phyloP scores from a whole-genome alignment of 1,140 invertebrate genomes.

The Drosophila chauvacae region DNA sequence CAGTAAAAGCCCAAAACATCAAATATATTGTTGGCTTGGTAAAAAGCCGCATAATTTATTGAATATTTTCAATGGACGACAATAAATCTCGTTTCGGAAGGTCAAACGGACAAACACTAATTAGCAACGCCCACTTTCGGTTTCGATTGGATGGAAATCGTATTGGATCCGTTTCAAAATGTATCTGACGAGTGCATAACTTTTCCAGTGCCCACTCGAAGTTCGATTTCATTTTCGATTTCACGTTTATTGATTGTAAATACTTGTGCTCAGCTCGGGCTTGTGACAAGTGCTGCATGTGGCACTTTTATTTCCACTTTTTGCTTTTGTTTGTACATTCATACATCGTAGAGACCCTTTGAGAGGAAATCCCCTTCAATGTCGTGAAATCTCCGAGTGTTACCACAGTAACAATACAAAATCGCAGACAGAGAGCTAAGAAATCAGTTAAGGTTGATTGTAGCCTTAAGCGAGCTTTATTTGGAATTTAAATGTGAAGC shows the following conservation, averaged over 20 bases:
- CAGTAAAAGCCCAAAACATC: neutral
- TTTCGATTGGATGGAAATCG: constrained; percentile 18
- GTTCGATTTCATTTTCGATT: constrained; percentile 38
- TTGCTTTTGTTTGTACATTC: constrained; percentile 5
- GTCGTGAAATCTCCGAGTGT: constrained; percentile 24
- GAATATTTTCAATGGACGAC: constrained; percentile 30
- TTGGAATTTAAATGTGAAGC: neutral
- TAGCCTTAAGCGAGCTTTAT: neutral
- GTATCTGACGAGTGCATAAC: constrained; percentile 50
- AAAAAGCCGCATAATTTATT: constrained; percentile 11
- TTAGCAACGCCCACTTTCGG: constrained; percentile 65
- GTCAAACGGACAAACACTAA: constrained; percentile 61
- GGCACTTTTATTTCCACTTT: constrained; percentile 37
- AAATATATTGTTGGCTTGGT: constrained; percentile 2
- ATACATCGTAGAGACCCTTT: neutral
- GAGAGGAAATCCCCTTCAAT: constrained; percentile 37
- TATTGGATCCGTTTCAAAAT: constrained; percentile 40
- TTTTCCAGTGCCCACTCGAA: constrained; percentile 41
- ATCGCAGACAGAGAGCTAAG: neutral
- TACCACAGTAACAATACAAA: constrained; percentile 8
- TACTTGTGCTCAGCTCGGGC: constrained; percentile 52
- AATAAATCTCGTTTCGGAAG: constrained; percentile 51
- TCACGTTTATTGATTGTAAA: constrained; percentile 53
- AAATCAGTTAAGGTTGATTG: constrained; percentile 6
- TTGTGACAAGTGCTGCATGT: constrained; percentile 53